A percentile compares a stretch with the other conserved stretches of the same genome.
Evolutionary conservation across 2,888 invertebrate species (phyloP).

Genomic region (Himalopsyche tibetana): DNA sequence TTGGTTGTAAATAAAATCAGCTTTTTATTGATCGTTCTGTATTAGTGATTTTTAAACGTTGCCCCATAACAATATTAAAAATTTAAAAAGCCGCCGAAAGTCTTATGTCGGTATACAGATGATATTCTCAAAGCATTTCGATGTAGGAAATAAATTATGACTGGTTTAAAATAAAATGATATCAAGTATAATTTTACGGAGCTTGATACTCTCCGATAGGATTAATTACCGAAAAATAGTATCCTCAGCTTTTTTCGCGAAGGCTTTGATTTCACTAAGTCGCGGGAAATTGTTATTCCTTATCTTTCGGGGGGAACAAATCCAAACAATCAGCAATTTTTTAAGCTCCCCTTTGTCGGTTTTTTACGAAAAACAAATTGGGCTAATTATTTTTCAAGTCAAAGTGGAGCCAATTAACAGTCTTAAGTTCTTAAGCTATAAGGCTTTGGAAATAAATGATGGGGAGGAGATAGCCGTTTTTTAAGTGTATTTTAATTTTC

Average conservation of each 20-base stretch:
- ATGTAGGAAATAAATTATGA: too few species aligned
- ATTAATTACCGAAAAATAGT: constrained; percentile 31
- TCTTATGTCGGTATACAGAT: too few species aligned
- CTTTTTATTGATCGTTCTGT: too few species aligned
- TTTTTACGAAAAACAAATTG: constrained; percentile 16
- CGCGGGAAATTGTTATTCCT: constrained; percentile 6
- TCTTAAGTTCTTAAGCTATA: constrained; percentile 11
- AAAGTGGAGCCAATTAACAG: neutral
- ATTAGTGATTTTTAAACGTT: too few species aligned
- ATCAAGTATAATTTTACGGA: too few species aligned
- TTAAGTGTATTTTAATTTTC: neutral
- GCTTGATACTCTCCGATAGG: neutral
- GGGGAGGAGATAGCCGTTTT: neutral
- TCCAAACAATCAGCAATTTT: neutral
- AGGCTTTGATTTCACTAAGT: neutral
- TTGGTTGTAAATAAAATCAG: too few species aligned
- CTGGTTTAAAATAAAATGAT: too few species aligned
- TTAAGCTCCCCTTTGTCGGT: constrained; percentile 2
- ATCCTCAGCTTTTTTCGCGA: neutral
- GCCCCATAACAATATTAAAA: too few species aligned
- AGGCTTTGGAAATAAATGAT: constrained; percentile 8
- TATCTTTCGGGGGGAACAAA: neutral
- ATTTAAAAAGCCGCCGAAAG: too few species aligned
- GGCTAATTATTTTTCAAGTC: constrained; percentile 7
- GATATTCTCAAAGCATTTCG: too few species aligned